Evolutionary conservation across 2,797 vertebrate genomes (phyloP), one percentile per base, ranked within the genome.

Genomic region (Cyclopterus lumpus): DNA sequence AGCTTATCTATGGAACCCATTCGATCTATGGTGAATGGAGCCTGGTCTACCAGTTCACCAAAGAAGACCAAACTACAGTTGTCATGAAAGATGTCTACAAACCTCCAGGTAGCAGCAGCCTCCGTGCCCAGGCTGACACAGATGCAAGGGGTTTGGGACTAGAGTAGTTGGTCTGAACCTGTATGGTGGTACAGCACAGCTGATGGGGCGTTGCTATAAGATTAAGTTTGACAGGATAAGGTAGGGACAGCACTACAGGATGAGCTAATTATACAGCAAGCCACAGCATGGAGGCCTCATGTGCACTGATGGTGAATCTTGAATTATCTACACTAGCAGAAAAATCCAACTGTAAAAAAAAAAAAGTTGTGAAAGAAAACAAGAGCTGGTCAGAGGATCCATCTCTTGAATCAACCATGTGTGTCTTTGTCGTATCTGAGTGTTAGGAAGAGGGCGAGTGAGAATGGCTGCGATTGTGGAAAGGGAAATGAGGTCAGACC

Each of bases 391-490:
- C 55, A 62, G 49, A 54, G 5, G 53, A 62, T 55, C 30, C 20
- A 51, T 74, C 36, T 65, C 44, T 82, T 30, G 30, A 74, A 48
- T 70, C 15, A 58, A 24, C 61, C 65, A 54, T 67, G 44, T 40
- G 58, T 46, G 44, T 58, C 53, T 80, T 67, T 88, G 84, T 86
- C 57, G 55, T 40, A 34, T 82, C 38, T 73, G 59, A 67, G 67
- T 26, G 58, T 64, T 20, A 40, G 67, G 59, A 74, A 75, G 75
- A 70, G 66, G 38, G 18, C 69, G 44, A 82, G 71, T 68, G 76
- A 87, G 86, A 94, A 92, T 86, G 85, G 92, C 73, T 80, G 69
- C 61, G 80, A 94, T 97, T 97, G 96, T 96, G 86, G 92, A 92
- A 49, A 93, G 90, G 92, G 90, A 93, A 92, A 92, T 96, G 90